phyloP scores from a whole-genome alignment of 2,797 vertebrate genomes.

The Aratinga solstitialis region DNA sequence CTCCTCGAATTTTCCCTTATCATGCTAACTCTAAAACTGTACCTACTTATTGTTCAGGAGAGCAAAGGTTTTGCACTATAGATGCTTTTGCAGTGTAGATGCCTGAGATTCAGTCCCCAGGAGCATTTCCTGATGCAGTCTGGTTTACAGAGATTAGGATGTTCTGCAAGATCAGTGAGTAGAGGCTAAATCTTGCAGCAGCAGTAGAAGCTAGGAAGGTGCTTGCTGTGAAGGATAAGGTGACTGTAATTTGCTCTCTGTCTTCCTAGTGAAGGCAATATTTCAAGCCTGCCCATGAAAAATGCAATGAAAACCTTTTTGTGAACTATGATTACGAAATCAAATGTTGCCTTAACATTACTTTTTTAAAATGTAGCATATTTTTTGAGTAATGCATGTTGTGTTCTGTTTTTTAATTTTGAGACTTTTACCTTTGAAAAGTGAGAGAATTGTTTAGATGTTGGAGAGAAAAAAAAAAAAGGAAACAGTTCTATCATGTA shows the following conservation, averaged over 20 bases:
- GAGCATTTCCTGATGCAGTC: not conserved
- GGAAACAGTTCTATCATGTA: not conserved
- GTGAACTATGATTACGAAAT: not conserved
- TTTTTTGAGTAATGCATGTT: not conserved
- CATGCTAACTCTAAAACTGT: rapidly evolving
- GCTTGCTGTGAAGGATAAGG: not conserved
- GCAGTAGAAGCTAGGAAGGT: not conserved
- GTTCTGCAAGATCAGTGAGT: not conserved
- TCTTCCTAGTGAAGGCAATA: too few relatives aligned
- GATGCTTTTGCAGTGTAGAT: not conserved
- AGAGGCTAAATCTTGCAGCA: not conserved
- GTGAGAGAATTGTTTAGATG: not conserved
- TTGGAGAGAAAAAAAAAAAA: not conserved
- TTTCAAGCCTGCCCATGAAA: not conserved
- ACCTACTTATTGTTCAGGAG: not conserved
- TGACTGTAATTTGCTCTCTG: not conserved
- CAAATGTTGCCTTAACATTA: not conserved
- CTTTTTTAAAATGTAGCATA: not conserved
- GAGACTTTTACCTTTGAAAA: not conserved
- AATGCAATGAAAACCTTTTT: not conserved
- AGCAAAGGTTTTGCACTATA: not conserved
- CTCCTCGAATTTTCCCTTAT: not conserved
- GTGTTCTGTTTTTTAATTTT: not conserved
- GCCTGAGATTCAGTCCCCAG: not conserved
- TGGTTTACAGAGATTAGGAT: not conserved